phyloP scores from a whole-genome alignment of 1,140 invertebrate species.

The Drosophila oshimai region DNA sequence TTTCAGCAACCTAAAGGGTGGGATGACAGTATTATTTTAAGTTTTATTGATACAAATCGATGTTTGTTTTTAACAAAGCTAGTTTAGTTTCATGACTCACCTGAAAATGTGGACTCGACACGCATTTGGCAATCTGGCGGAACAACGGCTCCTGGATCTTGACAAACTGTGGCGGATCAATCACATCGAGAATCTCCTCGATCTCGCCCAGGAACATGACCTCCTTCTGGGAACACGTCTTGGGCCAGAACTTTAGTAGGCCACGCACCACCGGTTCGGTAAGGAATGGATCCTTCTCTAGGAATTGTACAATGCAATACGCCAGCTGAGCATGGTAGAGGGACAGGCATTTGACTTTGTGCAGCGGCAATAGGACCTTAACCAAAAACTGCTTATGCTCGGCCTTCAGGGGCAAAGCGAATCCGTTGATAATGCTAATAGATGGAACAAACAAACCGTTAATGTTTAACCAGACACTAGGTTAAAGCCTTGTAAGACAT shows the following conservation, averaged over 20 bases:
- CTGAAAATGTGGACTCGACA: conserved; percentile 99
- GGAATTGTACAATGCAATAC: conserved; percentile 99
- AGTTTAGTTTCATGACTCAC: conserved; percentile 80
- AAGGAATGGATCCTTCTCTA: conserved; percentile 98
- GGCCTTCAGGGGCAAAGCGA: conserved; percentile 97
- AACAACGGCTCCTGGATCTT: conserved; percentile 99
- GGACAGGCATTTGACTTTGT: conserved; percentile 97
- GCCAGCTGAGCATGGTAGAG: conserved; percentile 98
- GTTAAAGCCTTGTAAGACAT: conserved; percentile 2
- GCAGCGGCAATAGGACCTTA: conserved; percentile 98
- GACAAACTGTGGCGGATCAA: conserved; percentile 98
- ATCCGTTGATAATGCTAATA: conserved; percentile 98
- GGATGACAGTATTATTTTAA: background rate
- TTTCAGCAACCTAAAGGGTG: conserved; percentile 96
- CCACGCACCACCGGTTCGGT: conserved; percentile 98
- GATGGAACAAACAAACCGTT: conserved; percentile 43
- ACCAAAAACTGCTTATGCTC: conserved; percentile 99
- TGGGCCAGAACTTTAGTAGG: conserved; percentile 99
- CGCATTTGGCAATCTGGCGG: conserved; percentile 98
- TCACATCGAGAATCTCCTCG: conserved; percentile 99
- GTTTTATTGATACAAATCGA: too few relatives aligned
- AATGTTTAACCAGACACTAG: background rate
- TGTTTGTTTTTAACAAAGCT: too few relatives aligned
- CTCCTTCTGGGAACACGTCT: conserved; percentile 99
- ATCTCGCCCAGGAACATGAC: conserved; percentile 99